phyloP scores from a whole-genome alignment of 2,113 vertebrate species.

The Petroica traversi region DNA sequence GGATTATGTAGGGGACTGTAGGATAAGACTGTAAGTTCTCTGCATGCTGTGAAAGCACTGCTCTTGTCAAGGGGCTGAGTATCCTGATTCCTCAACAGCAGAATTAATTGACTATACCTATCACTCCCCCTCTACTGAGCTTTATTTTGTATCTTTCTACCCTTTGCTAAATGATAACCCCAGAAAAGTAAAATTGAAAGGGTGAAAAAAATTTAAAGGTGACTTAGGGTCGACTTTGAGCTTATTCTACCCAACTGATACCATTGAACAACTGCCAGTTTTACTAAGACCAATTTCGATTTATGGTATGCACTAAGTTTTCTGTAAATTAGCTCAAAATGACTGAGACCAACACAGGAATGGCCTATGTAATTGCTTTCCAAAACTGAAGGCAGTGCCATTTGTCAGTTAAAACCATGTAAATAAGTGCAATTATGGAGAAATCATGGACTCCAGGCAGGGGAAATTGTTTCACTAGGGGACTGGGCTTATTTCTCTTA shows the following conservation, averaged over 20 bases:
- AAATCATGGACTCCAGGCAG: neutral
- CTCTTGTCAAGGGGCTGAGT: neutral
- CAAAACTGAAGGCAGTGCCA: neutral
- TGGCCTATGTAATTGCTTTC: neutral
- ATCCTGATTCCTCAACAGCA: neutral
- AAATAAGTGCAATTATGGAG: neutral
- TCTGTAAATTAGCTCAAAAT: neutral
- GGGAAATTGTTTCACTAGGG: neutral
- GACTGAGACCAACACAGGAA: accelerated
- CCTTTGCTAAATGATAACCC: neutral
- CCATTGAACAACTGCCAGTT: neutral
- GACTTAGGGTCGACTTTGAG: neutral
- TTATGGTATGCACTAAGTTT: accelerated
- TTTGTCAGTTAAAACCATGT: neutral
- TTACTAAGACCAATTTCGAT: neutral
- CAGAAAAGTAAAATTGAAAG: neutral
- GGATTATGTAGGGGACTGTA: neutral
- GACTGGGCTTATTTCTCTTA: neutral
- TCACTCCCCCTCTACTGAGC: neutral
- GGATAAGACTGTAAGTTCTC: neutral
- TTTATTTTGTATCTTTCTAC: neutral
- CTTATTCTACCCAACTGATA: accelerated
- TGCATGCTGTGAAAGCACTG: neutral
- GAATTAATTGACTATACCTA: neutral
- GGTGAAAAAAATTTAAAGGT: neutral